Conservation (phyloP, 2,888 invertebrate species). For the Trichopria drosophilae region DNA sequence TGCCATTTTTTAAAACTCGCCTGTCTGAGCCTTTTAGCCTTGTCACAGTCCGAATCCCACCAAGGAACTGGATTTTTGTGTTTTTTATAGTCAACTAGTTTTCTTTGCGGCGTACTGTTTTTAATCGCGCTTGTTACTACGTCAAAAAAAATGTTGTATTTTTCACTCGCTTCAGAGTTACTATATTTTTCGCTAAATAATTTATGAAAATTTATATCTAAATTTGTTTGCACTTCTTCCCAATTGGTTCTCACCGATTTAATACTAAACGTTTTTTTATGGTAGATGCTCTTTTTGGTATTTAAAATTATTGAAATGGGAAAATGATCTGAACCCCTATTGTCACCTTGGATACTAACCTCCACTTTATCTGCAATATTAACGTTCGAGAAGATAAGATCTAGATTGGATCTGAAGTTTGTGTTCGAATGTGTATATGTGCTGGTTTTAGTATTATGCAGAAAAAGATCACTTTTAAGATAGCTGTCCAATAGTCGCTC, state of each 20-base stretch:
- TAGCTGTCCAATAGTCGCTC: slow-evolving; percentile 7
- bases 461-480: slow-evolving; percentile 4
- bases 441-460: slow-evolving; percentile 13
- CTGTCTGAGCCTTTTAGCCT: slow-evolving; percentile 12
- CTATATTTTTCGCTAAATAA: too few relatives aligned
- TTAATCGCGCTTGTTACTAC: slow-evolving; percentile 5
- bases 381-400: slow-evolving; percentile 13
- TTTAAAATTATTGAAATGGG: too few relatives aligned
- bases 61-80: slow-evolving; percentile 5
- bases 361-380: slow-evolving; percentile 13
- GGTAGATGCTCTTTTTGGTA: too few relatives aligned
- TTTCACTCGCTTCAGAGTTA: slow-evolving; percentile 17
- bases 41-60: slow-evolving; percentile 27
- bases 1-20: slow-evolving; percentile 25
- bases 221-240: too few relatives aligned
- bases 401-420: slow-evolving; percentile 15
- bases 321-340: too few relatives aligned
- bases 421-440: slow-evolving; percentile 5
- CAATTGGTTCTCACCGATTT: too few relatives aligned
- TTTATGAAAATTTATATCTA: too few relatives aligned
- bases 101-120: slow-evolving; percentile 15
- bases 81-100: background rate
- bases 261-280: too few relatives aligned
- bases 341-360: slow-evolving; percentile 11
- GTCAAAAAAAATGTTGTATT: slow-evolving; percentile 23